Evolutionary conservation across 35 echinoderm and acorn worm species (phyloP).

Genomic region (Lytechinus variegatus): DNA sequence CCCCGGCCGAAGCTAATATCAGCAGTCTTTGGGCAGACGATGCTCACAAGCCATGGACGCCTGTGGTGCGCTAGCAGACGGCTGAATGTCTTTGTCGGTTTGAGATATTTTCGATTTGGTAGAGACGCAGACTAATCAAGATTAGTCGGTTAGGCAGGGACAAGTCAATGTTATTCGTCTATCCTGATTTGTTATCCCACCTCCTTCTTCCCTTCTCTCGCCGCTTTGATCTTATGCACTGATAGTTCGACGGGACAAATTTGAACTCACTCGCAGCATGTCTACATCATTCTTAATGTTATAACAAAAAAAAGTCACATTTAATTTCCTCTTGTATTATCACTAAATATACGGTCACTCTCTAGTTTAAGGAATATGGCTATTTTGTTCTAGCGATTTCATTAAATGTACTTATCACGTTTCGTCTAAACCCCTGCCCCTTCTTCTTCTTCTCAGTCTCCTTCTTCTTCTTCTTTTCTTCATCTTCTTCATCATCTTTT

Average conservation of each 20-base stretch:
- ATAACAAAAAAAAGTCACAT: too few species aligned
- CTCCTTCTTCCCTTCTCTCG: not conserved
- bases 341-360: too few species aligned
- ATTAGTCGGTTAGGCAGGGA: not conserved
- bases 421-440: too few species aligned
- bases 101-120: not conserved
- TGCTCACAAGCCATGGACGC: not conserved
- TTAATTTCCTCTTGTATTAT: too few species aligned
- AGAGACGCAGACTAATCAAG: not conserved
- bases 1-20: not conserved
- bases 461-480: not conserved
- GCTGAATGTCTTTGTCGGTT: not conserved
- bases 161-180: not conserved
- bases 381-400: too few species aligned
- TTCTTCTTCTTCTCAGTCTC: too few species aligned
- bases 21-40: not conserved
- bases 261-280: too few species aligned
- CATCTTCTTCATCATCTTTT: not conserved
- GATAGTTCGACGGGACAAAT: too few species aligned
- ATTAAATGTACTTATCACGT: too few species aligned
- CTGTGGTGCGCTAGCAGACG: not conserved
- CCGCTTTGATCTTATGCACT: not conserved
- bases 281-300: too few species aligned
- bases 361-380: too few species aligned
- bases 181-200: slow-evolving; percentile 10